Evolutionary conservation across 2,113 vertebrate species (phyloP).

Genomic region (Herpailurus yagouaroundi): DNA sequence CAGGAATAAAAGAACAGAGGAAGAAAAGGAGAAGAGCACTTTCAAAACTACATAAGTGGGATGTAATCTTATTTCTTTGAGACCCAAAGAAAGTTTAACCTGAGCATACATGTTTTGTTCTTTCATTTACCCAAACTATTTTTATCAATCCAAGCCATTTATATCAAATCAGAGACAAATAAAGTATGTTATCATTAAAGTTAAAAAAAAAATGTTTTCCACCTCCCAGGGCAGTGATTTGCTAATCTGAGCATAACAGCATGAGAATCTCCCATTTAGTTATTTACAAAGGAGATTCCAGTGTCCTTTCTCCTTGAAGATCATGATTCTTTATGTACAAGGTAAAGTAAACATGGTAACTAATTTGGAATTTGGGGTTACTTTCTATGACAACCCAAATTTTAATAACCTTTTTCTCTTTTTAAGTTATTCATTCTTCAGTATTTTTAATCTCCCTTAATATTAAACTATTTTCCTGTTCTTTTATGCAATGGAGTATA

Average conservation of each 20-base stretch:
- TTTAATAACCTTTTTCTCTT: neutral
- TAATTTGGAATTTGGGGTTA: neutral
- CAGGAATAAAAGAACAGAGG: neutral
- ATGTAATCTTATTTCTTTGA: constrained; percentile 16
- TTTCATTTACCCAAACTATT: neutral
- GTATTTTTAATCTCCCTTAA: neutral
- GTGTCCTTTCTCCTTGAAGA: neutral
- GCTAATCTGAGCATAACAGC: neutral
- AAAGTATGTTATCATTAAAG: constrained; percentile 9
- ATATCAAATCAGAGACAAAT: neutral
- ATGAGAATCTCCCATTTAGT: neutral
- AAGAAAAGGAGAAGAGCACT: neutral
- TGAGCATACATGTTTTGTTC: neutral
- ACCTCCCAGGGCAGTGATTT: neutral
- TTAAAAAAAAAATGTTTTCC: neutral
- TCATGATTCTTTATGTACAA: neutral
- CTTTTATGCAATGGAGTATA: neutral
- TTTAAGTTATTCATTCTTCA: neutral
- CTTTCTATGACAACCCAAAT: neutral
- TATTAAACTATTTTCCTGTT: neutral
- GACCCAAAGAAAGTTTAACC: neutral
- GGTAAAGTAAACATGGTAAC: neutral
- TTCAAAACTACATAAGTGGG: neutral
- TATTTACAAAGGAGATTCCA: neutral
- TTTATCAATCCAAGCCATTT: constrained; percentile 31